Evolutionary conservation across 1,140 invertebrate species (phyloP), one percentile per base, ranked within the genome.

Genomic region (Bombus confusus): DNA sequence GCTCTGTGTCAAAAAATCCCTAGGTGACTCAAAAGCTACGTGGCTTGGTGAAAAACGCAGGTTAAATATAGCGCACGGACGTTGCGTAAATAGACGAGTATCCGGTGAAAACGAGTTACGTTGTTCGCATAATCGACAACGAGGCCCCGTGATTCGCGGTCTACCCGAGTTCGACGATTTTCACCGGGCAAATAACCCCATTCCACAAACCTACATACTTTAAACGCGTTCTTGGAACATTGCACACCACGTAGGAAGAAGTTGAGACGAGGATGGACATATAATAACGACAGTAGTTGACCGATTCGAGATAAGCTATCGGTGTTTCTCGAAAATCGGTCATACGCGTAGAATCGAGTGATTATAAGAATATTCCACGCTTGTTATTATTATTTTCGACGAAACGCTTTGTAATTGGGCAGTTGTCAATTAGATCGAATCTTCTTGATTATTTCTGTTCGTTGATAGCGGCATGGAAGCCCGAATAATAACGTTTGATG

Each of bases 1-100:
- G 84, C 86, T 43, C 37, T 0, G 62, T 22, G 37, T 82, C 83
- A 87, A 86, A 81, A 86, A 82, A 82, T 52, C n/a, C 52, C 22
- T 64, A 43, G 86, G n/a, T 86, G 86, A 87, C 43, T 87, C 86
- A 81, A 87, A 74, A 80, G 72, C 86, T 47, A 71, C 72, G 64
- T 80, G 52, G 62, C 62, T 18, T 39, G 57, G 18, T 43, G 84
- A 64, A 87, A 83, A 85, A 80, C 3, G 47, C 18, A 31, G 76
- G 52, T 64, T 87, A 87, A 87, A 80, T 80, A 80, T 87, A 85
- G 72, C 37, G 10, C 1, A 10, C 8, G 34, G 15, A 41, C 71
- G 59, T 43, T n/a, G 31, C 74, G 66, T 77, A 83, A 86, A 83
- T 83, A 83, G 39, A 28, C 39, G 80, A 28, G 72, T 69, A 72